Evolutionary conservation across 30 jellyfish, hydroid and myxozoan species (phyloP), one percentile per base, ranked within the genome.

Genomic region (Mastigias papua): DNA sequence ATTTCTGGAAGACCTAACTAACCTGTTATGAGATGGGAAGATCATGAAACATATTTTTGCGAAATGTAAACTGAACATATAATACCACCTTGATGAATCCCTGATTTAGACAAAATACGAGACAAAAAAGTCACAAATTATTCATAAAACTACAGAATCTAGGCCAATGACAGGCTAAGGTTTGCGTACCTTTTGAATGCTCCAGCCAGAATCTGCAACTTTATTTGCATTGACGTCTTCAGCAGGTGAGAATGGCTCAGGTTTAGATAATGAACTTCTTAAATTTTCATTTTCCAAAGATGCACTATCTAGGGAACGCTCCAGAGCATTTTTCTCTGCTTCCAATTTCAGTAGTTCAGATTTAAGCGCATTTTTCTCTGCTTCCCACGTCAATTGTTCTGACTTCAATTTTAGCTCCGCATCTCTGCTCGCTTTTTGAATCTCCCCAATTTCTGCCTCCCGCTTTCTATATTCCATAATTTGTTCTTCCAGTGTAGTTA

Each of bases 181-280:
- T 58, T 1, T 23, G 31, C 82, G 32, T 79, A 92, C 98, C 91
- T 92, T 92, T 37, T 90, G 97, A 42, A 87, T 62, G 13, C 97
- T 92, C 98, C 98, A 92, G 37, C 98, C 98, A 48, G 98, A 88
- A 19, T 82, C 93, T 3, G 76, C 34, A 3, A 80, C 80, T 60
- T 67, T 72, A 16, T 62, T 81, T 34, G 89, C 88, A 23, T 81
- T 73, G 10, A 31, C 89, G 10, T 91, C 95, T 26, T 71, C 94
- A 20, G 73, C 82, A 3, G 61, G 30, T 35, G 74, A 26, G 26
- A 46, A 46, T 1, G 61, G 50, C 34, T 85, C 94, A n/a, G 78
- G 73, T 11, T 21, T 60, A 16, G 69, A 54, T 48, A 54, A 82
- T 0, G 82, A 65, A 65, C 73, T 85, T 46, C 72, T 85, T 27